A percentile compares a stretch with the other conserved stretches of the same genome.
Conservation (phyloP, 2,113 vertebrate species). For the Centropus bengalensis region DNA sequence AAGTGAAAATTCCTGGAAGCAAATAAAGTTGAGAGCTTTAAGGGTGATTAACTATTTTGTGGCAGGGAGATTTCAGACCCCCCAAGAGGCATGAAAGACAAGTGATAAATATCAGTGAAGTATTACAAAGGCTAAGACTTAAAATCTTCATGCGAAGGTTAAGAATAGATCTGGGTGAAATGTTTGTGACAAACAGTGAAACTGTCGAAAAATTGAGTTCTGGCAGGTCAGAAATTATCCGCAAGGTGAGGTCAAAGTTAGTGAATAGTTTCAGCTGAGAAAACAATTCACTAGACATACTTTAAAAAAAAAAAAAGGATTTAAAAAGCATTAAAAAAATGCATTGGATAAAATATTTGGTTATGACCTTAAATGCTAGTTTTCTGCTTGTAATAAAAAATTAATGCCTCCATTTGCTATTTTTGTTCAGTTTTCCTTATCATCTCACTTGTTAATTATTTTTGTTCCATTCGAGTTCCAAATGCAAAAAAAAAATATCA, state of each 20-base stretch:
- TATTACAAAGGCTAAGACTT: not conserved
- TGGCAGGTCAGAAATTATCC: not conserved
- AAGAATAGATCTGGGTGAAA: not conserved
- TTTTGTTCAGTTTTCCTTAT: not conserved
- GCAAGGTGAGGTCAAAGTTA: not conserved
- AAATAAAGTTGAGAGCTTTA: not conserved
- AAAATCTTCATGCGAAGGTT: not conserved
- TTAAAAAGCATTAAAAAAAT: not conserved
- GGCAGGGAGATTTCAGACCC: not conserved
- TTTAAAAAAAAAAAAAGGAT: not conserved
- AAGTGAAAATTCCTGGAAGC: constrained; percentile 29
- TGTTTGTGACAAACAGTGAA: not conserved
- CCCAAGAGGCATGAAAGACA: not conserved
- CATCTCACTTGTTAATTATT: not conserved
- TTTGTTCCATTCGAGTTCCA: not conserved
- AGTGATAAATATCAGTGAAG: not conserved
- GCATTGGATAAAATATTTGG: not conserved
- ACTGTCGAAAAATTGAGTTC: not conserved
- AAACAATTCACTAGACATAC: not conserved
- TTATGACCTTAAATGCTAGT: not conserved
- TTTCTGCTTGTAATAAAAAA: not conserved
- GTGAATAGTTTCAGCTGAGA: not conserved
- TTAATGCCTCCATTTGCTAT: not conserved
- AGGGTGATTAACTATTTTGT: not conserved
- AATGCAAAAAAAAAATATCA: not conserved